These are phyloP conservation scores for Chiloscyllium plagiosum DNA, from an alignment of 2,113 vertebrate genomes.

Conservation along the genomic window DNA sequence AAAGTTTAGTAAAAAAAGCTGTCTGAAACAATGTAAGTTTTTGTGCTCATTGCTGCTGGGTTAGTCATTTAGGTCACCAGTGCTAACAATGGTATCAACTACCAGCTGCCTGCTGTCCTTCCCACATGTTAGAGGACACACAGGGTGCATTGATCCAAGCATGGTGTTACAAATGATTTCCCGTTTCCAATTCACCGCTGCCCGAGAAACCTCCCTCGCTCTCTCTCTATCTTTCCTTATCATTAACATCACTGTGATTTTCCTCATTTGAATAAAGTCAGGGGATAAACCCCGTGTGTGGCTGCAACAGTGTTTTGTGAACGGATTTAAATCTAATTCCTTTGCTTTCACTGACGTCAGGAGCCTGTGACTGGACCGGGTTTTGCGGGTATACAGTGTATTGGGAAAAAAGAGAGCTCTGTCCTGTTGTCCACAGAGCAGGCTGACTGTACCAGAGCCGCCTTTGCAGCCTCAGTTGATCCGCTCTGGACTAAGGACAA, in stretches of 20 bases:
- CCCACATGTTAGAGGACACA: background rate
- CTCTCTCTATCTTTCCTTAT: background rate
- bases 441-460: background rate
- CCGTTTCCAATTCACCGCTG: background rate
- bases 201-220: background rate
- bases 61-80: constrained; percentile 9
- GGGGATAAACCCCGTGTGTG: background rate
- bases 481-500: background rate
- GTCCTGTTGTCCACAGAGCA: background rate
- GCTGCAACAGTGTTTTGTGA: background rate
- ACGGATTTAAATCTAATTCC: background rate
- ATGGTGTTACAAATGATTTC: background rate
- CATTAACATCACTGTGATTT: background rate
- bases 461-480: background rate
- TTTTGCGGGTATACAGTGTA: background rate
- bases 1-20: background rate
- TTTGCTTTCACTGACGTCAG: constrained; percentile 29
- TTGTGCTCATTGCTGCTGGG: background rate
- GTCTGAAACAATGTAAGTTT: background rate
- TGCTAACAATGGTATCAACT: background rate
- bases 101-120: background rate
- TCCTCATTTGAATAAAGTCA: too few relatives aligned
- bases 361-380: constrained; percentile 9
- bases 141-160: background rate
- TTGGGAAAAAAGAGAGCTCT: background rate